These are phyloP conservation scores for Enteromius anoplus DNA, from an alignment of 2,797 vertebrate species.

Conservation along the genomic window DNA sequence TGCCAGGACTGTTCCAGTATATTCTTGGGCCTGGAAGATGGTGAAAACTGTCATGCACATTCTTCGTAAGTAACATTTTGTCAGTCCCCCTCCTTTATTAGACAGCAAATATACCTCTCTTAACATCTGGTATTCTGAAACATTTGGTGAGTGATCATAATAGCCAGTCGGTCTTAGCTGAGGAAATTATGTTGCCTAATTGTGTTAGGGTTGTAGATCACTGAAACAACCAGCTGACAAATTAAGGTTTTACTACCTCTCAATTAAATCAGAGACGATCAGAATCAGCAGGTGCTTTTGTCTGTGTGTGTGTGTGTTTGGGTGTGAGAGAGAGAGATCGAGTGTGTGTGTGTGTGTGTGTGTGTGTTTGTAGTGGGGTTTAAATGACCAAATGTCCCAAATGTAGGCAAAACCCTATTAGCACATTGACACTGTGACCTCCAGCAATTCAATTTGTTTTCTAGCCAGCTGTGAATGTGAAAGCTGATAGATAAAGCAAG, in stretches of 20 bases:
- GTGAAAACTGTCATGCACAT: constrained; percentile 28
- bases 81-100: not conserved
- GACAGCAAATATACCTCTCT: constrained; percentile 11
- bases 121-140: constrained; percentile 12
- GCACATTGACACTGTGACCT: constrained; percentile 11
- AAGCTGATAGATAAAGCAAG: not conserved
- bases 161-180: not conserved
- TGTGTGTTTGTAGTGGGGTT: not conserved
- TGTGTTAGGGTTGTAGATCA: constrained; percentile 16
- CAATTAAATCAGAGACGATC: constrained; percentile 5
- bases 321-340: too few species aligned
- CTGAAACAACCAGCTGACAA: constrained; percentile 20
- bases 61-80: not conserved
- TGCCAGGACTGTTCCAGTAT: constrained; percentile 9
- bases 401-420: constrained; percentile 10
- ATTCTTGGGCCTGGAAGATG: not conserved
- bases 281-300: constrained; percentile 1
- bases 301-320: not conserved
- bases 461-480: not conserved
- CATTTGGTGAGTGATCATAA: constrained; percentile 4
- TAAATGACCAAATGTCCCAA: not conserved
- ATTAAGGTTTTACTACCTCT: constrained; percentile 1
- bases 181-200: not conserved
- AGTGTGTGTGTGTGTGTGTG: not conserved
- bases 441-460: constrained; percentile 17